Evolutionary conservation across 1,140 invertebrate genomes (phyloP).

Genomic region (Oryzaephilus surinamensis): DNA sequence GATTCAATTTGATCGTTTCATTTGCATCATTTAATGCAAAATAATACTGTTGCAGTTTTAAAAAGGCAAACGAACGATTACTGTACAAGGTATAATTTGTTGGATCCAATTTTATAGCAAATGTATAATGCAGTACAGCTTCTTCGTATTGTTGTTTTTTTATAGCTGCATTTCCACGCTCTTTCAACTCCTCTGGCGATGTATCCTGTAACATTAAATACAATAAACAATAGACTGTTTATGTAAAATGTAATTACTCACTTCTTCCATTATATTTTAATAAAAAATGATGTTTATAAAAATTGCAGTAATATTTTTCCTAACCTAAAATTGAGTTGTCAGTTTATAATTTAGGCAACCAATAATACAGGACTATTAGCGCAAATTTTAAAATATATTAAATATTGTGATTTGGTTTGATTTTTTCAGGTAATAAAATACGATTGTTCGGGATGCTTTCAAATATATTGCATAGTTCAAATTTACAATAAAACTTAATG

Average conservation of each 20-base stretch:
- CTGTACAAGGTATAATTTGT: conserved; percentile 63
- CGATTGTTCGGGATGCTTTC: conserved; percentile 18
- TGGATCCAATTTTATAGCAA: conserved; percentile 65
- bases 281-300: too few species aligned
- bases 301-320: background rate
- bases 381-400: too few species aligned
- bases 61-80: conserved; percentile 68
- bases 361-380: too few species aligned
- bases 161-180: conserved; percentile 65
- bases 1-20: conserved; percentile 60
- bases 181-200: conserved; percentile 44
- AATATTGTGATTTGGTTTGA: too few species aligned
- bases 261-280: conserved; percentile 4
- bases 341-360: too few species aligned
- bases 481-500: conserved; percentile 22
- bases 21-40: conserved; percentile 68
- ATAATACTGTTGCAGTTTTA: conserved; percentile 66
- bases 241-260: conserved; percentile 6
- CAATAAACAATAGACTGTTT: too few species aligned
- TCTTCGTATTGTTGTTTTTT: conserved; percentile 62
- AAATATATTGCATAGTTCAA: conserved; percentile 25
- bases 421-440: conserved; percentile 7
- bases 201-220: conserved; percentile 4
- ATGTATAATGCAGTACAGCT: conserved; percentile 68
- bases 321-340: conserved; percentile 1